Conservation (phyloP, 2,113 vertebrate species). For the Thomomys bottae region DNA sequence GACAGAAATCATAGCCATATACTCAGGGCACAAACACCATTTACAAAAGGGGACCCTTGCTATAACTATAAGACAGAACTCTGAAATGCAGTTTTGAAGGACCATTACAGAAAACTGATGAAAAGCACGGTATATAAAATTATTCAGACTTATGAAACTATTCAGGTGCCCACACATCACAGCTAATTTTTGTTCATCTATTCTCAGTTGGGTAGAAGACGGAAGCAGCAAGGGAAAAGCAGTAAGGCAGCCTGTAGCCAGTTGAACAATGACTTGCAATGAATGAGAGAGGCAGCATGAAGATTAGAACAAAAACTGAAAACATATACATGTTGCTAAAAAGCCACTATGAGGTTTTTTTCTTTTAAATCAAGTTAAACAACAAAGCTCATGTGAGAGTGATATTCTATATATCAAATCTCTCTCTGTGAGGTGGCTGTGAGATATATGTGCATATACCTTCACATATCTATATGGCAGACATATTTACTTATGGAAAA, state of each 20-base stretch:
- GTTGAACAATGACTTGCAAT: conserved; percentile 65
- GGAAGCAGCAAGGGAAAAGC: conserved; percentile 25
- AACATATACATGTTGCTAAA: conserved; percentile 63
- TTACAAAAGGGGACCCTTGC: background rate
- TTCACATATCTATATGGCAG: conserved; percentile 66
- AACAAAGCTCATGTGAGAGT: conserved; percentile 64
- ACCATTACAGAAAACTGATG: conserved; percentile 26
- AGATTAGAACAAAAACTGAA: conserved; percentile 57
- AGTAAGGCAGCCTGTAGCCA: conserved; percentile 64
- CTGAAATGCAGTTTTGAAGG: conserved; percentile 23
- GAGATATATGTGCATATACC: conserved; percentile 44
- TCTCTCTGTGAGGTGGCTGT: conserved; percentile 47
- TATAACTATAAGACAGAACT: conserved; percentile 4
- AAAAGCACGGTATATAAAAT: conserved; percentile 30
- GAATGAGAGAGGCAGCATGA: conserved; percentile 66
- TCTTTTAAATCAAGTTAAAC: conserved; percentile 31
- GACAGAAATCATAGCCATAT: conserved; percentile 20
- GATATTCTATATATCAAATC: conserved; percentile 61
- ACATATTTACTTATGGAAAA: conserved; percentile 71
- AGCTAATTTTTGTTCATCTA: conserved; percentile 61
- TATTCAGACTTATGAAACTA: conserved; percentile 51
- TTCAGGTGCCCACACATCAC: conserved; percentile 61
- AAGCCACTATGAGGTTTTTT: conserved; percentile 34
- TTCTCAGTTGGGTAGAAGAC: conserved; percentile 74
- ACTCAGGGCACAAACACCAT: background rate